Conservation (phyloP, 2,888 invertebrate genomes). For the Phengaris arion region DNA sequence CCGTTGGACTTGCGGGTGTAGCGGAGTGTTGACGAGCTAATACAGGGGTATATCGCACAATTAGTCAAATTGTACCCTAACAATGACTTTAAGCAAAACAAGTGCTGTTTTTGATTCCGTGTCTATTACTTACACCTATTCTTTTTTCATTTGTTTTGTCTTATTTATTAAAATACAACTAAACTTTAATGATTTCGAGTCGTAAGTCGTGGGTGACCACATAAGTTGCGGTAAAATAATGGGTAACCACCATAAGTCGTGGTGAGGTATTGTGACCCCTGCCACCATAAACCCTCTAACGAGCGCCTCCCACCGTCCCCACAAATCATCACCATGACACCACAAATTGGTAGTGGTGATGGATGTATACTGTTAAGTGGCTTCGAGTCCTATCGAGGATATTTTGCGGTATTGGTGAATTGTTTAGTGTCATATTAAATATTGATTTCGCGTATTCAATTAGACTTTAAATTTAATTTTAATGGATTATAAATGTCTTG, state of each 20-base stretch:
- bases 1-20: too few species aligned
- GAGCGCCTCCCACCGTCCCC: slow-evolving; percentile 16
- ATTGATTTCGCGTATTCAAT: too few species aligned
- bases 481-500: too few species aligned
- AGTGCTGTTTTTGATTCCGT: too few species aligned
- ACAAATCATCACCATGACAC: slow-evolving; percentile 20
- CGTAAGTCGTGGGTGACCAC: background rate
- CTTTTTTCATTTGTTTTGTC: background rate
- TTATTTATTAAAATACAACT: background rate
- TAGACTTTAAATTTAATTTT: too few species aligned
- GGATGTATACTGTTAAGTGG: background rate
- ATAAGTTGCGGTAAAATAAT: slow-evolving; percentile 10
- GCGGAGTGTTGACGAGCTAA: too few species aligned
- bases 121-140: too few species aligned
- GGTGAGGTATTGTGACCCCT: slow-evolving; percentile 14
- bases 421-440: background rate
- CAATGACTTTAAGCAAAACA: too few species aligned
- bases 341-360: slow-evolving; percentile 13
- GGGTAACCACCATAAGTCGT: slow-evolving; percentile 5
- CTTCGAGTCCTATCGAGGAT: background rate
- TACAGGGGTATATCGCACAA: too few species aligned
- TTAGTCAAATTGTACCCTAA: too few species aligned
- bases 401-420: background rate
- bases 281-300: slow-evolving; percentile 17
- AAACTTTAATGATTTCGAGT: slow-evolving; percentile 1